Percentiles rank a stretch among this genome's conserved stretches.
phyloP scores from a whole-genome alignment of 2,888 invertebrate genomes.

The Habrosyne pyritoides region DNA sequence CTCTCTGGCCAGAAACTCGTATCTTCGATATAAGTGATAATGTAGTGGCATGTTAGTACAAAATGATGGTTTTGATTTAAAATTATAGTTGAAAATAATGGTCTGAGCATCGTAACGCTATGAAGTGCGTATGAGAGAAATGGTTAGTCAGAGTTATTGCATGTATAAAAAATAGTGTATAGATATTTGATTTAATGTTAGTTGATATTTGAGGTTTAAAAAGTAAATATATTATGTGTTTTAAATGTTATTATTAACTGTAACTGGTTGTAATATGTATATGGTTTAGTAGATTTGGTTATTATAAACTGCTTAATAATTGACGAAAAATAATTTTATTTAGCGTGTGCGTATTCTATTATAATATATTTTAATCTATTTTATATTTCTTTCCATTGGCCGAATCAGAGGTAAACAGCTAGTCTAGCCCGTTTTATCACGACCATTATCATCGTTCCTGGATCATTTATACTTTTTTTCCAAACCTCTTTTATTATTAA shows the following conservation, averaged over 20 bases:
- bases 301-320: background rate
- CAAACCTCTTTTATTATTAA: conserved; percentile 65
- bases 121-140: background rate
- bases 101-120: too few species aligned
- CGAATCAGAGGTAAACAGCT: conserved; percentile 76
- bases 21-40: too few species aligned
- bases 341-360: conserved; percentile 45
- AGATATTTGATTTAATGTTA: background rate
- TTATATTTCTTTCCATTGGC: conserved; percentile 71
- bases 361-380: conserved; percentile 35
- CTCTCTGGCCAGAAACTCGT: too few species aligned
- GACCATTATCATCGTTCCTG: conserved; percentile 56
- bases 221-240: background rate
- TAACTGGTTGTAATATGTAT: background rate
- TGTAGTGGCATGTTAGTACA: too few species aligned
- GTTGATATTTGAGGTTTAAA: background rate
- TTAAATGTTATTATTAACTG: background rate
- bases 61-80: too few species aligned
- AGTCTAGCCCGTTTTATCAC: conserved; percentile 52
- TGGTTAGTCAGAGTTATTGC: background rate
- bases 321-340: conserved; percentile 13
- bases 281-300: background rate
- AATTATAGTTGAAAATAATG: too few species aligned
- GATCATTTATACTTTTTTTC: conserved; percentile 46
- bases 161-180: too few species aligned